These are phyloP conservation scores for Coleophora deauratella DNA, from an alignment of 2,888 invertebrate species.

Conservation along the genomic window DNA sequence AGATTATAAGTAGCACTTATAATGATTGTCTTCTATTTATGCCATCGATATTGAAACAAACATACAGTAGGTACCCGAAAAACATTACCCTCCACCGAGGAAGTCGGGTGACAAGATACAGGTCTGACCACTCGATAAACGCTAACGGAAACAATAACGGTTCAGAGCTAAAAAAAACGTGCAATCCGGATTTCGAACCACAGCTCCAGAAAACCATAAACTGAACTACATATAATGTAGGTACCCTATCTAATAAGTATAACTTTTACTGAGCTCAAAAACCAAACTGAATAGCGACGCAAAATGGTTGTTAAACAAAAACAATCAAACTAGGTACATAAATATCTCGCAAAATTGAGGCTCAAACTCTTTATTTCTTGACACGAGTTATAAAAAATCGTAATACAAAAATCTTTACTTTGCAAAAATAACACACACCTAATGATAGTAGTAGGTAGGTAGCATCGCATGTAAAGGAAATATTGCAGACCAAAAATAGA, in stretches of 20 bases:
- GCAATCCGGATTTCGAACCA: conserved; percentile 47
- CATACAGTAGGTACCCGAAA: too few species aligned
- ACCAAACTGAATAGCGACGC: background rate
- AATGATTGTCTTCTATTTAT: too few species aligned
- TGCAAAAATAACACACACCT: too few species aligned
- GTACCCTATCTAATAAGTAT: conserved; percentile 1
- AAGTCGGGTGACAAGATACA: conserved; percentile 51
- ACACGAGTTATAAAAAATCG: conserved; percentile 25
- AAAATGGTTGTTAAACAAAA: conserved; percentile 28
- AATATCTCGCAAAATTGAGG: conserved; percentile 38
- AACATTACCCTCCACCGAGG: too few species aligned
- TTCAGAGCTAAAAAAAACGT: conserved; percentile 55
- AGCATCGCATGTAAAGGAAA: too few species aligned
- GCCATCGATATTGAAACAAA: too few species aligned
- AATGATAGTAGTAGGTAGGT: too few species aligned
- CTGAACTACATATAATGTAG: too few species aligned
- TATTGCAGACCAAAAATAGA: conserved; percentile 51
- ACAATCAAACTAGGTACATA: conserved; percentile 29
- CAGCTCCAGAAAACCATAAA: conserved; percentile 30
- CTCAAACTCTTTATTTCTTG: conserved; percentile 33
- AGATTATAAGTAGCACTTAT: too few species aligned
- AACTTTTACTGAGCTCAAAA: background rate
- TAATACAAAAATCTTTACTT: conserved; percentile 15
- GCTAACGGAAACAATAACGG: conserved; percentile 71
- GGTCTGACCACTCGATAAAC: conserved; percentile 65